Evolutionary conservation across 1,140 invertebrate genomes (phyloP).

Genomic region (Conus betulinus): DNA sequence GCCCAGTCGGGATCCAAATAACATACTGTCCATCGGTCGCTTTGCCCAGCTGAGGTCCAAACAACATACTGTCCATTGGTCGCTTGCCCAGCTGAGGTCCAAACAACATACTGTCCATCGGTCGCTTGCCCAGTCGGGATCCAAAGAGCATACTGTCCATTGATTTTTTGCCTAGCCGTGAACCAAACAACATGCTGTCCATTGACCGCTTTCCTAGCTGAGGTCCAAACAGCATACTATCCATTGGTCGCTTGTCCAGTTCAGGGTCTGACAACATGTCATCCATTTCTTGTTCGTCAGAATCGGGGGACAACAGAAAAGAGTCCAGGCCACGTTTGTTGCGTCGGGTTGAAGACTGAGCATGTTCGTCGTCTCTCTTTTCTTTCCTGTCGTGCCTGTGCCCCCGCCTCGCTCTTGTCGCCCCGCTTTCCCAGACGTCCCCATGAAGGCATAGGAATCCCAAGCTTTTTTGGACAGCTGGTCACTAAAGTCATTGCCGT

Average conservation of each 20-base stretch:
- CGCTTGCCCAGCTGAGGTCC: conserved; percentile 7
- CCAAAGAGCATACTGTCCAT: conserved; percentile 22
- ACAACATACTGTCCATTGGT: background rate
- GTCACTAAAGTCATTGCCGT: background rate
- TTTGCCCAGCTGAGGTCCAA: conserved; percentile 7
- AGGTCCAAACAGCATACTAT: too few relatives aligned
- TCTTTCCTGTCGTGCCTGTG: background rate
- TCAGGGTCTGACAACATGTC: too few relatives aligned
- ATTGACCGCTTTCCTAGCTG: too few relatives aligned
- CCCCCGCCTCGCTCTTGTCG: too few relatives aligned
- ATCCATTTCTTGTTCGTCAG: conserved; percentile 10
- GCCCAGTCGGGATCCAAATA: conserved; percentile 13
- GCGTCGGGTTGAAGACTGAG: conserved; percentile 12
- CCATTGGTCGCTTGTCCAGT: too few relatives aligned
- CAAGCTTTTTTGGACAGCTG: background rate
- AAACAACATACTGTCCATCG: background rate
- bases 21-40: conserved; percentile 24
- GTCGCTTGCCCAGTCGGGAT: conserved; percentile 22
- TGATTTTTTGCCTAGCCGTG: too few relatives aligned
- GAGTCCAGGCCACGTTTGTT: conserved; percentile 10
- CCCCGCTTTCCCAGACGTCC: too few relatives aligned
- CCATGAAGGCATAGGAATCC: too few relatives aligned
- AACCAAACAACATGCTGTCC: too few relatives aligned
- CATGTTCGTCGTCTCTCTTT: background rate
- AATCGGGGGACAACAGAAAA: background rate